Conservation (phyloP, 2,113 vertebrate species). For the Colinus virginianus region DNA sequence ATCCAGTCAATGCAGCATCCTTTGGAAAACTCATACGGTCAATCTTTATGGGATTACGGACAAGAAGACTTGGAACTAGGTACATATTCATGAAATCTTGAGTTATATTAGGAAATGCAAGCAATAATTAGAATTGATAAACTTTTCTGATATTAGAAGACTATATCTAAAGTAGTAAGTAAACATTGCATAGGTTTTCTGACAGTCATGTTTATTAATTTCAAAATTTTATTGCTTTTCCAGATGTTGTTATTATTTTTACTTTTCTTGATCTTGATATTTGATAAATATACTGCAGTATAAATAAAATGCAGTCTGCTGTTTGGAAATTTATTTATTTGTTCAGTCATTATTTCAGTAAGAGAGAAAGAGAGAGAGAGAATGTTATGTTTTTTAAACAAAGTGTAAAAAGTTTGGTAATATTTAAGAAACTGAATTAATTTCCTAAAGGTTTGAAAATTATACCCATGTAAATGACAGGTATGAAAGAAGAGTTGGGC, state of each 20-base stretch:
- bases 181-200: not conserved
- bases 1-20: slow-evolving; percentile 87
- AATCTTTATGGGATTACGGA: slow-evolving; percentile 87
- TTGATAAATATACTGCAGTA: not conserved
- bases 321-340: not conserved
- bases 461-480: not conserved
- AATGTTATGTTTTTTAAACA: not conserved
- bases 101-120: not conserved
- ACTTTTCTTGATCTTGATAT: not conserved
- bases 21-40: slow-evolving; percentile 88
- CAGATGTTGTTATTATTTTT: not conserved
- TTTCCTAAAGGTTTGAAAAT: not conserved
- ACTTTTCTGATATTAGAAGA: not conserved
- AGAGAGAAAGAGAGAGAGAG: too few relatives aligned
- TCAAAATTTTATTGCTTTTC: not conserved
- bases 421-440: not conserved
- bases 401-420: not conserved
- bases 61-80: slow-evolving; percentile 87
- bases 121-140: not conserved
- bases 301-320: not conserved
- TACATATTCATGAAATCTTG: slow-evolving; percentile 60
- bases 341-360: too few relatives aligned
- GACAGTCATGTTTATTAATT: not conserved
- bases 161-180: not conserved
- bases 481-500: not conserved